Percentiles rank a stretch among this genome's conserved stretches.
Evolutionary conservation across 2,888 invertebrate species (phyloP).

Genomic region (Stratiomys singularior): DNA sequence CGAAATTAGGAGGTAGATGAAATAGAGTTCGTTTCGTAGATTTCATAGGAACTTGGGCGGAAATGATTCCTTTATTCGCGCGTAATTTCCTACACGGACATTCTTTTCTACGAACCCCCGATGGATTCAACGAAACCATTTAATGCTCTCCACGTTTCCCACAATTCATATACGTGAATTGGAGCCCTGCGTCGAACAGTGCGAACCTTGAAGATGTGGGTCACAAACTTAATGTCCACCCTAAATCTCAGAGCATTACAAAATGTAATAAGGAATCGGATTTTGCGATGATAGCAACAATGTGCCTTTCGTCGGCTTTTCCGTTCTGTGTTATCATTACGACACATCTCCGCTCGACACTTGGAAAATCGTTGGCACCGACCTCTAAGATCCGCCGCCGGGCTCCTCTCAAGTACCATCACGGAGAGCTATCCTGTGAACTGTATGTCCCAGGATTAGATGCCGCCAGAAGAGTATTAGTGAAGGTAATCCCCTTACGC

Average conservation of each 20-base stretch:
- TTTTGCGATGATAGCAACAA: conserved; percentile 20
- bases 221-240: not conserved
- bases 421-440: conserved; percentile 4
- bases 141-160: too few relatives aligned
- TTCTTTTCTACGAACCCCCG: too few relatives aligned
- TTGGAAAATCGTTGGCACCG: too few relatives aligned
- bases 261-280: conserved; percentile 28
- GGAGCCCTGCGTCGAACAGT: not conserved
- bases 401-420: not conserved
- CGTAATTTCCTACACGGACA: too few relatives aligned
- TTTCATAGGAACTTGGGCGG: too few relatives aligned
- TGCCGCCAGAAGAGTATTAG: not conserved
- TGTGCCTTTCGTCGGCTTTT: not conserved
- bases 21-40: too few relatives aligned
- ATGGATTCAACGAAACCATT: too few relatives aligned
- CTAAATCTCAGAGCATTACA: conserved; percentile 5
- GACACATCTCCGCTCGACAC: not conserved
- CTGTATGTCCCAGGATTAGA: conserved; percentile 1
- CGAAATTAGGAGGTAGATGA: too few relatives aligned
- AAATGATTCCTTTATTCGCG: too few relatives aligned
- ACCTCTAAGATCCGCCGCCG: not conserved
- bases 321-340: not conserved
- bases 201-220: not conserved
- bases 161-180: too few relatives aligned
- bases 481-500: conserved; percentile 23